Evolutionary conservation across 2,797 vertebrate genomes (phyloP), one percentile per base, ranked within the genome.

Genomic region (Alosa sapidissima): DNA sequence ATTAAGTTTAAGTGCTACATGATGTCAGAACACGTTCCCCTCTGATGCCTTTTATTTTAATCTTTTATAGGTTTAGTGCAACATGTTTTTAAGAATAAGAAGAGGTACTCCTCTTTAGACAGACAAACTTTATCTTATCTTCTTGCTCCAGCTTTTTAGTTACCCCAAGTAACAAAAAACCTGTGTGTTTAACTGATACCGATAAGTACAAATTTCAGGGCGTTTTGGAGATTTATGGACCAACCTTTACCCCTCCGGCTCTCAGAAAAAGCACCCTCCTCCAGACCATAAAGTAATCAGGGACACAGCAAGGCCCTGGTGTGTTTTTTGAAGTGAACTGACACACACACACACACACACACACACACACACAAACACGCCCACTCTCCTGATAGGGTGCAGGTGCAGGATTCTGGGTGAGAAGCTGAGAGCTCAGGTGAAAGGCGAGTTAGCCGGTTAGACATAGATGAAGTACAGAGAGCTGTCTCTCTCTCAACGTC

Each of bases 201-300:
- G 2, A 82, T 0, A 28, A 90, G 93, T 93, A 91, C 92, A 93
- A 91, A 93, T 93, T 91, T 93, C 93, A 94, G 90, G 88, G 84
- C 86, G 16, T 92, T 94, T 93, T 89, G 89, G 91, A 93, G 87
- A 91, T 95, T 95, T 94, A 95, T 91, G 87, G 91, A 90, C 87
- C 89, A 87, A 94, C 94, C 94, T 94, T 95, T 95, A 94, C 86
- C 54, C 89, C 68, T 75, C 13, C 8, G 19, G 81, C 58, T 87
- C 75, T 68, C 82, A 86, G 48, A 89, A 88, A 82, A 89, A 81
- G 88, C 92, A 88, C 88, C 86, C 62, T 91, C 75, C 85, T 88
- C 88, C 85, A 86, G 84, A 81, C 89, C 91, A 93, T 93, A 94
- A 94, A 94, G 92, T 90, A 91, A 92, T 90, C 88, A 93, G 87